Evolutionary conservation across 2,113 vertebrate species (phyloP), one percentile per base, ranked within the genome.

Genomic region (Myrmecobius fasciatus): DNA sequence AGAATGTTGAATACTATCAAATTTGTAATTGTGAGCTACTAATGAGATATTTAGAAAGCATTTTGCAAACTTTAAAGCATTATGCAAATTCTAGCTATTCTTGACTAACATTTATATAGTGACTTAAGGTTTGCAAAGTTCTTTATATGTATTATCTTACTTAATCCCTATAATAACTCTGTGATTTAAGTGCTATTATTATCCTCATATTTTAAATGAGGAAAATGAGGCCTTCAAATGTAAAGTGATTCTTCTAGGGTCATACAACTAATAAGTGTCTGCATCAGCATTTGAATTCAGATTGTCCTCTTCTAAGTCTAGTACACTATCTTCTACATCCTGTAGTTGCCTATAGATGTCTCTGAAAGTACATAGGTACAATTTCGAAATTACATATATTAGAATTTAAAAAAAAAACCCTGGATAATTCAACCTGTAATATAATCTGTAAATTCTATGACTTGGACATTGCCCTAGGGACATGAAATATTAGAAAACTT

Each of bases 21-120:
- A 90, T 93, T 97, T 94, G 67, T 20, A n/a, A 36, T 75, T n/a
- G 31, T 75, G 67, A 75, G 67, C 14, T n/a, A 75, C 36, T n/a
- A 75, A 75, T n/a, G 5, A 75, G 36, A n/a, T 75, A 75, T n/a
- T 75, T n/a, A 17, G 7, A 75, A 75, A n/a, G 1, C 36, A 75
- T 36, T n/a, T 75, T 75, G 67, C 67, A 75, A 75, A 75, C 14
- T 17, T n/a, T n/a, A 17, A n/a, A 75, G 6, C 31, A 36, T 12
- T 67, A 36, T 67, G 36, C n/a, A n/a, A 75, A n/a, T 75, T 75
- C 36, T n/a, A n/a, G 12, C 36, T 75, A n/a, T n/a, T 75, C 17
- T n/a, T n/a, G 67, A 75, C 67, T 75, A 75, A 5, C 36, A 75
- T 75, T 75, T 75, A n/a, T 20, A n/a, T n/a, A n/a, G 14, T 75